A percentile compares a stretch with the other conserved stretches of the same genome.
Conservation (phyloP, 2,113 vertebrate genomes). For the Cygnus buccinator region DNA sequence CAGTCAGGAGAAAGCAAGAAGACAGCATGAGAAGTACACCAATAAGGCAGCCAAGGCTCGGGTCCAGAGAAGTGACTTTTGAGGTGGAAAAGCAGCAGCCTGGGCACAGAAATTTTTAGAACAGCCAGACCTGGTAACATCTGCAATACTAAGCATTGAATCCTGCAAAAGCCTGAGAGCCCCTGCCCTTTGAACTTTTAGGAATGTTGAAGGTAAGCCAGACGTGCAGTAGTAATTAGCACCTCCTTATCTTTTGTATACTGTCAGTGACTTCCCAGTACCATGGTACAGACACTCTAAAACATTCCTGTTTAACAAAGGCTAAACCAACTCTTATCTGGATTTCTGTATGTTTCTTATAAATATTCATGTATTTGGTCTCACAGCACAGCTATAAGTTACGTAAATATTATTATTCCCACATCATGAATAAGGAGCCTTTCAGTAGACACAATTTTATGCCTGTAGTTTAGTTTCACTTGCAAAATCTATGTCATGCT, state of each 20-base stretch:
- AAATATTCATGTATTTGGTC: constrained; percentile 16
- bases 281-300: background rate
- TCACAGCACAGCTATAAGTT: background rate
- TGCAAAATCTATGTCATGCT: background rate
- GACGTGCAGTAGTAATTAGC: background rate
- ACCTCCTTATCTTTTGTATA: background rate
- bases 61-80: background rate
- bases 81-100: background rate
- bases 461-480: background rate
- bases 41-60: background rate
- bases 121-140: background rate
- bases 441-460: background rate
- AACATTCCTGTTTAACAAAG: background rate
- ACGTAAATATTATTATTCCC: background rate
- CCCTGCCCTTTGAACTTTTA: background rate
- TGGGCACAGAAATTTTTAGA: background rate
- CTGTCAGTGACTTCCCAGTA: background rate
- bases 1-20: background rate
- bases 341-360: background rate
- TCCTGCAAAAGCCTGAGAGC: background rate
- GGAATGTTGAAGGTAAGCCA: background rate
- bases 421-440: background rate
- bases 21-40: background rate
- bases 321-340: constrained; percentile 27
- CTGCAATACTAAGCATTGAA: background rate